phyloP scores from a whole-genome alignment of 1,140 invertebrate genomes.

The Grapholita molesta region DNA sequence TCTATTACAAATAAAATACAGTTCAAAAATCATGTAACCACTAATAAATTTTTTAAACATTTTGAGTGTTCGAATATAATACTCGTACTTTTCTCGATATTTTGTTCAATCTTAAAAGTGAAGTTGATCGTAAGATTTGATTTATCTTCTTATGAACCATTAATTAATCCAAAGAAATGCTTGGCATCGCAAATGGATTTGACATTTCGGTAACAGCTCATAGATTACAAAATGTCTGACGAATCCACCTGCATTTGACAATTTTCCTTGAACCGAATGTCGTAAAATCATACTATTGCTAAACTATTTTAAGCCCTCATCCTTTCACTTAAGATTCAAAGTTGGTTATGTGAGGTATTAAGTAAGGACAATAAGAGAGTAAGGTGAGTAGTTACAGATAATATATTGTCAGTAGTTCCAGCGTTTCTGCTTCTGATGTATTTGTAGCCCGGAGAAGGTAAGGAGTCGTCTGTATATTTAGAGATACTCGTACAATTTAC shows the following conservation, averaged over 20 bases:
- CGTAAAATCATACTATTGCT: background rate
- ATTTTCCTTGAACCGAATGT: conserved; percentile 14
- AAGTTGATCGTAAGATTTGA: background rate
- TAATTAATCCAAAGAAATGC: conserved; percentile 7
- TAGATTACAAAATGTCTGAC: conserved; percentile 39
- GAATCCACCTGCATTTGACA: conserved; percentile 48
- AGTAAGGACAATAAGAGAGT: background rate
- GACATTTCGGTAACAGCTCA: conserved; percentile 50
- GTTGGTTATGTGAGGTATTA: background rate
- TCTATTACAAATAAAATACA: too few relatives aligned
- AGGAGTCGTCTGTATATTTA: background rate
- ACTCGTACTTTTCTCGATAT: too few relatives aligned
- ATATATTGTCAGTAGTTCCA: background rate
- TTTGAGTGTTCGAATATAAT: too few relatives aligned
- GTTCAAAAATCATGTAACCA: too few relatives aligned
- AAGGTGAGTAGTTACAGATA: background rate
- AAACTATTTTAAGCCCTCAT: conserved; percentile 17
- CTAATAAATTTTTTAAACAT: too few relatives aligned
- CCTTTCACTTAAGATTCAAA: conserved; percentile 11
- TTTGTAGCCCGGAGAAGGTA: background rate
- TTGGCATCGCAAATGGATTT: conserved; percentile 40
- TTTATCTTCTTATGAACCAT: background rate
- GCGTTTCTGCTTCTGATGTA: background rate
- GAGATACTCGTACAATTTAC: too few relatives aligned
- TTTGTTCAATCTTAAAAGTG: too few relatives aligned